Evolutionary conservation across 2,888 invertebrate species (phyloP).

Genomic region (Dexiosoma caninum): DNA sequence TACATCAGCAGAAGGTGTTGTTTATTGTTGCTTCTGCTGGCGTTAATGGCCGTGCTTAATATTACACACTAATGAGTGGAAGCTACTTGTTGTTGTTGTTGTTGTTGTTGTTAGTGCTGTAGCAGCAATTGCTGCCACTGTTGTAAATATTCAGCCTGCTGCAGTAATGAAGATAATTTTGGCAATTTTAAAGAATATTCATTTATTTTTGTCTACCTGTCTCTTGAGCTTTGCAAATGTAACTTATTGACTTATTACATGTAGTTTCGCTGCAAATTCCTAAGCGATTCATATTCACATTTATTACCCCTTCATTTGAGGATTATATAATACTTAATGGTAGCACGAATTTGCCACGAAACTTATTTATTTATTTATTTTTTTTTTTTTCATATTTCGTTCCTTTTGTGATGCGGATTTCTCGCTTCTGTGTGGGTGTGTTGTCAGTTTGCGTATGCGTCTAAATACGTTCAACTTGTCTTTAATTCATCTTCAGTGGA

Average conservation of each 20-base stretch:
- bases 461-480: slow-evolving; percentile 28
- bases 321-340: slow-evolving; percentile 21
- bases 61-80: slow-evolving; percentile 28
- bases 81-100: slow-evolving; percentile 43
- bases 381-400: slow-evolving; percentile 1
- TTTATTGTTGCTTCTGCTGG: slow-evolving; percentile 64
- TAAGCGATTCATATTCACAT: slow-evolving; percentile 43
- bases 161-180: slow-evolving; percentile 41
- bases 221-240: neutral
- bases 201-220: slow-evolving; percentile 13
- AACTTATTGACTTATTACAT: slow-evolving; percentile 39
- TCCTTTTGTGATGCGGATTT: slow-evolving; percentile 4
- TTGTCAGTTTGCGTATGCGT: slow-evolving; percentile 52
- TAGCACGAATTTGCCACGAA: neutral
- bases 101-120: neutral
- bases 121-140: slow-evolving; percentile 48
- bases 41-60: slow-evolving; percentile 1
- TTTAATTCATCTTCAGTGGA: slow-evolving; percentile 57
- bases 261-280: slow-evolving; percentile 41
- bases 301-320: slow-evolving; percentile 37
- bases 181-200: slow-evolving; percentile 62
- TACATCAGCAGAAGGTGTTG: slow-evolving; percentile 59
- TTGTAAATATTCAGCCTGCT: slow-evolving; percentile 37
- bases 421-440: slow-evolving; percentile 62
- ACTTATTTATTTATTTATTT: neutral